These are phyloP conservation scores for Camponotus pennsylvanicus DNA, from an alignment of 1,140 invertebrate species.

Conservation along the genomic window DNA sequence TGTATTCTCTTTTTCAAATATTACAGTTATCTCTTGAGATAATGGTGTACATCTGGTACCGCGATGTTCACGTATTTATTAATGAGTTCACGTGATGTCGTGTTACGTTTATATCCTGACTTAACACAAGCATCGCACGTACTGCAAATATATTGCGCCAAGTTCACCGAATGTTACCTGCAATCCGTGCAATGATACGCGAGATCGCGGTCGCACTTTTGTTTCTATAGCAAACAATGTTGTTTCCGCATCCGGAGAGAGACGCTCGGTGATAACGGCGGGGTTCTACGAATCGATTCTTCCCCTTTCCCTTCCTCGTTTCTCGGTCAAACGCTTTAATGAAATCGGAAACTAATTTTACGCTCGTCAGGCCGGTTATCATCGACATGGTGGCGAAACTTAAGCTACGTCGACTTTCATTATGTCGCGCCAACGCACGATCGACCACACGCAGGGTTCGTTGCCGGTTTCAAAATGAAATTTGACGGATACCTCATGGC, in stretches of 20 bases:
- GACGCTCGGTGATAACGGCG: background rate
- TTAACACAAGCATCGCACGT: constrained; percentile 23
- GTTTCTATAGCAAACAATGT: background rate
- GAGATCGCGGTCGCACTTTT: constrained; percentile 33
- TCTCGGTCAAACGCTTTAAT: constrained; percentile 24
- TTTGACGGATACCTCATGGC: constrained; percentile 32
- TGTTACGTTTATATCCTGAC: constrained; percentile 37
- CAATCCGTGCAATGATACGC: constrained; percentile 14
- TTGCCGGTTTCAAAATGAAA: background rate
- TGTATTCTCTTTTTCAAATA: background rate
- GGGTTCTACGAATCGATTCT: background rate
- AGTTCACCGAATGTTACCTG: constrained; percentile 20
- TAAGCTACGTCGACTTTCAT: constrained; percentile 25
- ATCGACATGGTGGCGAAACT: constrained; percentile 38
- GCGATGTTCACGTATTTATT: constrained; percentile 24
- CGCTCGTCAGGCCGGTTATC: constrained; percentile 46
- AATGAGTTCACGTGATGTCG: constrained; percentile 14
- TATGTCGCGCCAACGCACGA: constrained; percentile 9
- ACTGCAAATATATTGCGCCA: constrained; percentile 51
- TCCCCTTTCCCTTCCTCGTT: background rate
- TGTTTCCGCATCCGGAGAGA: constrained; percentile 3
- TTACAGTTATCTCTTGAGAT: constrained; percentile 10
- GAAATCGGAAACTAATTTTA: constrained; percentile 61
- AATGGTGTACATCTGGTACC: background rate
- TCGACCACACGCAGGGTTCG: background rate